Base-by-base conservation (phyloP, 2,113 vertebrate genomes). In the Rhadina sibilatrix region DNA sequence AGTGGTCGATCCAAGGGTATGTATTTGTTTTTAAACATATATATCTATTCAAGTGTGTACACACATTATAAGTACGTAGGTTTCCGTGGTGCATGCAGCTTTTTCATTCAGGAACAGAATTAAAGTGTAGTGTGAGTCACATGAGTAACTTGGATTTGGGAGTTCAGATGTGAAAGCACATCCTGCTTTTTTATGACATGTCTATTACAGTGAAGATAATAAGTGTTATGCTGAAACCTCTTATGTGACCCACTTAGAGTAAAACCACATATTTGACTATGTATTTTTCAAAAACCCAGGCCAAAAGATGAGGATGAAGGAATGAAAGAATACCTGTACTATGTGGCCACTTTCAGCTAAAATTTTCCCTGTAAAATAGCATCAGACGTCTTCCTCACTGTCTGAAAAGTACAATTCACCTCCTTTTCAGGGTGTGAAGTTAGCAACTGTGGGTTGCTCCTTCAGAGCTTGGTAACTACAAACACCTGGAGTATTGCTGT, bases 1-100 rank as follows among this genome's bases (percentile, higher is more conserved):
- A 85, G 98, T 99, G 95, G 98, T 99, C 30, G 99, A 99, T 91
- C 99, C 99, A 40, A 98, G 98, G 97, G 99, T 99, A 97, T 38
- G 98, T 95, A 50, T 52, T 38, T 68, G 25, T 50, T 88, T 70
- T 80, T 12, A 76, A 89, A 49, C 6, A 10, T 23, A 19, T 15
- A 2, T 53, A 46, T 74, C 80, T 80, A 31, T 80, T 86, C 22
- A 61, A 11, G 31, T 30, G 27, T 17, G 30, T 47, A 3, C 24
- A 19, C 42, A n/a, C 4, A 4, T 61, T 78, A 27, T 7, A 28
- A 35, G 16, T 53, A 21, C 8, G 6, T 16, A 47, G 28, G 14
- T 86, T 63, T 61, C 65, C 38, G 35, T 42, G 30, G 15, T 63
- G 10, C 69, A 24, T 52, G 6, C 1, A 38, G 10, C 5, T 59